Percentiles rank a stretch among this genome's conserved stretches.
These are phyloP conservation scores for Drosophila santomea DNA, from an alignment of 1,140 invertebrate species.

Conservation along the genomic window DNA sequence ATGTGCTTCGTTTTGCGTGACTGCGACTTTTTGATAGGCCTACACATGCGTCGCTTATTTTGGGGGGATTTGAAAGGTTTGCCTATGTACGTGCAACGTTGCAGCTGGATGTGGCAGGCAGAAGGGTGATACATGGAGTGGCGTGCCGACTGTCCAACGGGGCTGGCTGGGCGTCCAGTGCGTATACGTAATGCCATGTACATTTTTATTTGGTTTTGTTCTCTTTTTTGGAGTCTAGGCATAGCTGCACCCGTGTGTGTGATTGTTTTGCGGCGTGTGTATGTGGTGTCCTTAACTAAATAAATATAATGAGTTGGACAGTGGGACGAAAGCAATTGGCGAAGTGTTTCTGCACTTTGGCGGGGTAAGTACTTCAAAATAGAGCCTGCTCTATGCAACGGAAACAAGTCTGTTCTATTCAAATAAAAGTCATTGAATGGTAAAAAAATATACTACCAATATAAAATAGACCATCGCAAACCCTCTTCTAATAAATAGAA, in stretches of 20 bases:
- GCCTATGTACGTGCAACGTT: conserved; percentile 67
- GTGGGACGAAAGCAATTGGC: conserved; percentile 19
- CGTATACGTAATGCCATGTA: conserved; percentile 74
- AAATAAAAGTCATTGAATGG: too few relatives aligned
- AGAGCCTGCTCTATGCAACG: too few relatives aligned
- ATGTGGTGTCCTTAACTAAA: conserved; percentile 69
- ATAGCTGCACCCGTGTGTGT: conserved; percentile 30
- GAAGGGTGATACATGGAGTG: conserved; percentile 16
- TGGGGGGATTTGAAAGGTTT: conserved; percentile 74
- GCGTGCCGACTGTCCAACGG: conserved; percentile 17
- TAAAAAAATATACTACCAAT: too few relatives aligned
- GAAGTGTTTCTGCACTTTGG: not conserved
- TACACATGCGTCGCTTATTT: conserved; percentile 70
- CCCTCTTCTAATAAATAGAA: too few relatives aligned
- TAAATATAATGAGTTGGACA: conserved; percentile 76
- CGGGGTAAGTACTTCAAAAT: not conserved
- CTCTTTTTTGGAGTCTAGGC: conserved; percentile 17
- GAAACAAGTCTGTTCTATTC: too few relatives aligned
- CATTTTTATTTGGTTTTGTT: conserved; percentile 27
- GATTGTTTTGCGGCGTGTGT: conserved; percentile 17
- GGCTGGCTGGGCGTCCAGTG: conserved; percentile 29
- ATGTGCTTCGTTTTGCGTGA: conserved; percentile 67
- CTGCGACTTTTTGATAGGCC: conserved; percentile 80
- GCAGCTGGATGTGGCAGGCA: not conserved
- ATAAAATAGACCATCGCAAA: too few relatives aligned